phyloP scores from a whole-genome alignment of 2,113 vertebrate genomes.

The Pelodiscus sinensis region DNA sequence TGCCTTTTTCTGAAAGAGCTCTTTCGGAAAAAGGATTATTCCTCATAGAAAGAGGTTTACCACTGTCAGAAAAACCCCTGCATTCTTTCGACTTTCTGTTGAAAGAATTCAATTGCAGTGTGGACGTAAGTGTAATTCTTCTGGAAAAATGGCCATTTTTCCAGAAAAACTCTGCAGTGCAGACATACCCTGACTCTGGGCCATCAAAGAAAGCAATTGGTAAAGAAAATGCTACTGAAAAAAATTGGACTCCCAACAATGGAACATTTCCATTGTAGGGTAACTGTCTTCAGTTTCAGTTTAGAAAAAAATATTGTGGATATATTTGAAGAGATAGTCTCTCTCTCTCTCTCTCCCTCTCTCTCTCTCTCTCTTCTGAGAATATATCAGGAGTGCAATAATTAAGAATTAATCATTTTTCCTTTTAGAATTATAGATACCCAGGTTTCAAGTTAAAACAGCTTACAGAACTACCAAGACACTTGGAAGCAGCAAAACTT shows the following conservation, averaged over 20 bases:
- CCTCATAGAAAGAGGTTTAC: no score
- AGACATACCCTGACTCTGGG: no score
- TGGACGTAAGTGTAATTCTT: no score
- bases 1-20: no score
- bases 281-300: not conserved
- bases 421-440: conserved; percentile 66
- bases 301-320: not conserved
- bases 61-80: no score
- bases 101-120: no score
- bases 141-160: no score
- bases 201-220: not conserved
- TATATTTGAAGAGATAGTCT: not conserved
- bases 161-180: no score
- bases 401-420: not conserved
- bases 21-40: no score
- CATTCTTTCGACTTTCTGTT: no score
- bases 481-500: conserved; percentile 67
- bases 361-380: no score
- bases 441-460: conserved; percentile 63
- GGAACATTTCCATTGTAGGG: not conserved
- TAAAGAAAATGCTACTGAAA: not conserved
- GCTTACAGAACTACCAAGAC: conserved; percentile 65
- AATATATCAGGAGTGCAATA: not conserved
- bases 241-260: not conserved
- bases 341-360: no score